Evolutionary conservation across 1,140 invertebrate genomes (phyloP), one percentile per base, ranked within the genome.

Genomic region (Tetramorium alpestre): DNA sequence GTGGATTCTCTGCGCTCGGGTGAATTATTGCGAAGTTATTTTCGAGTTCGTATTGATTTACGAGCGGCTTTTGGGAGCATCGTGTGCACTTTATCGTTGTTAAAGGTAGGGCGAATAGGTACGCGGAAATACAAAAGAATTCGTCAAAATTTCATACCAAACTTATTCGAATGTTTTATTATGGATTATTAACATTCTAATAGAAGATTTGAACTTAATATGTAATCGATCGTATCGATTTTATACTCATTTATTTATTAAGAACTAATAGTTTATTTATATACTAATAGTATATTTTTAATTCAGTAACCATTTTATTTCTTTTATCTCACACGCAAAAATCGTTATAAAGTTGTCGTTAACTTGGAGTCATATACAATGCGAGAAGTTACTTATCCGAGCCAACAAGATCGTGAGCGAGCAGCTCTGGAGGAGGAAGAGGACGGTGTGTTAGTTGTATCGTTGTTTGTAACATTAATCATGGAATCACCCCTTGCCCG

Each of bases 41-140:
- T 94, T 94, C 92, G 92, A 93, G 89, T 92, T 94, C 81, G 90
- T 87, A 90, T 86, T 94, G 93, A 95, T 94, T 94, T 95, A 95
- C 90, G 88, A 73, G 82, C 89, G 62, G 87, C 90, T 91, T 92
- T 92, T 89, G 89, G 89, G 89, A 75, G 91, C 91, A 92, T 92
- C 92, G 89, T 86, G 86, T 67, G 88, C 91, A 90, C 89, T 93
- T 93, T 92, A 93, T 92, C 92, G 89, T 90, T 81, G 91, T 93
- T 93, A 93, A 91, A 92, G 89, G 86, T 87, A 86, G 88, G 86
- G 89, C 90, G 93, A 91, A 93, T 91, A 93, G 92, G 91, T 77
- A 75, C 47, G 81, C 78, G 62, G 60, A 70, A 58, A 72, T 65
- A 33, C 58, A 88, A 85, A 89, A 85, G 88, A 47, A 89, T 47